phyloP scores from a whole-genome alignment of 2,113 vertebrate genomes.

The Phrynosoma platyrhinos region DNA sequence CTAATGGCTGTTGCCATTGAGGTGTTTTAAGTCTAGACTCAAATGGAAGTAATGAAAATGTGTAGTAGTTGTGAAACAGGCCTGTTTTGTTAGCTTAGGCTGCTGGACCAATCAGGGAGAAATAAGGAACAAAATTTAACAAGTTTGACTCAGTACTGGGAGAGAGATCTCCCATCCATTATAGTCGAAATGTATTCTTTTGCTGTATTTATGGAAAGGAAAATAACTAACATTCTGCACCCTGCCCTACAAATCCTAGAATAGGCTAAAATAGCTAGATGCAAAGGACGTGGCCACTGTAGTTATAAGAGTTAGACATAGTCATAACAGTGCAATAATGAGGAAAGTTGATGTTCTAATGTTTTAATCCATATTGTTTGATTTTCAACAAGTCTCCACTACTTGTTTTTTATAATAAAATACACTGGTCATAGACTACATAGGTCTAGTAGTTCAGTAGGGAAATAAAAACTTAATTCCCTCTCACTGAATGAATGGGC shows the following conservation, averaged over 20 bases:
- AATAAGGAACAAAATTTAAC: not conserved
- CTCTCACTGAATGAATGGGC: not conserved
- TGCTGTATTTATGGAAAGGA: not conserved
- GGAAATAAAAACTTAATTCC: not conserved
- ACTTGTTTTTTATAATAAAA: not conserved
- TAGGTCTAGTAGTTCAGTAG: not conserved
- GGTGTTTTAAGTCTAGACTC: not conserved
- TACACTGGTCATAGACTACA: too few species aligned
- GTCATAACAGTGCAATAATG: not conserved
- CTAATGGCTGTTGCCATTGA: not conserved
- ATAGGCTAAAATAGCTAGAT: not conserved
- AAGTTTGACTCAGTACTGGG: not conserved
- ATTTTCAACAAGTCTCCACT: not conserved
- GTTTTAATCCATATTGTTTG: conserved; percentile 7
- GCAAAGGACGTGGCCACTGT: not conserved
- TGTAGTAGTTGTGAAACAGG: not conserved
- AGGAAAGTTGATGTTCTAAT: conserved; percentile 14
- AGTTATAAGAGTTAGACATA: not conserved
- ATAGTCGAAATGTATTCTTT: not conserved
- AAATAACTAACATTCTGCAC: too few species aligned
- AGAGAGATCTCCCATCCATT: not conserved
- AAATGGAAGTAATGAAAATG: not conserved
- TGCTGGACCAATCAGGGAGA: not conserved
- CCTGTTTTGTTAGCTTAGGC: conserved; percentile 1
- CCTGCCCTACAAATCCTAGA: not conserved